Evolutionary conservation across 2,113 vertebrate genomes (phyloP).

Genomic region (Hystrix brachyura): DNA sequence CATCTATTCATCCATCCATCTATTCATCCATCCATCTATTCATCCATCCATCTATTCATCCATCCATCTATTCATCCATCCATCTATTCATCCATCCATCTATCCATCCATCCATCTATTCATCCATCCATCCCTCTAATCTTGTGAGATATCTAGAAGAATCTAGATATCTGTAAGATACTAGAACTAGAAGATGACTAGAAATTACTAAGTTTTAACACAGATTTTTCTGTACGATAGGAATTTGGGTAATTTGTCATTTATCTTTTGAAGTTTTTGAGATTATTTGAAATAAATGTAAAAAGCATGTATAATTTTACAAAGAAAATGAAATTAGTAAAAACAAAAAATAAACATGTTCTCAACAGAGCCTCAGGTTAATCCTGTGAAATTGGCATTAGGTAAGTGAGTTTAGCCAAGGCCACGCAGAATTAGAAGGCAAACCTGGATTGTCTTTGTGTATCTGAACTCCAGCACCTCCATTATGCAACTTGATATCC

Average conservation of each 20-base stretch:
- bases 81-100: background rate
- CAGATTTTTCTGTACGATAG: background rate
- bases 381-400: background rate
- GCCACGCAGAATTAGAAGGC: background rate
- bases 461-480: background rate
- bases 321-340: conserved; percentile 9
- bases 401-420: background rate
- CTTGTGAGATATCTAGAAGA: background rate
- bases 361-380: background rate
- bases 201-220: background rate
- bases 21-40: background rate
- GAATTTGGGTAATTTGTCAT: background rate
- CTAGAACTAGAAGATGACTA: too few relatives aligned
- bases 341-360: background rate
- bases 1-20: background rate
- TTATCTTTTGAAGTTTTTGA: conserved; percentile 28
- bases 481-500: background rate
- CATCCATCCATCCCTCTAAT: background rate
- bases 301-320: background rate
- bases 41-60: background rate
- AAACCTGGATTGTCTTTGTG: background rate
- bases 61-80: background rate
- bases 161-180: background rate
- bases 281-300: conserved; percentile 1
- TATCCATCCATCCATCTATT: background rate